Base-by-base conservation (phyloP, 64 coral and sea anemone species). In the Trachythela sp. region DNA sequence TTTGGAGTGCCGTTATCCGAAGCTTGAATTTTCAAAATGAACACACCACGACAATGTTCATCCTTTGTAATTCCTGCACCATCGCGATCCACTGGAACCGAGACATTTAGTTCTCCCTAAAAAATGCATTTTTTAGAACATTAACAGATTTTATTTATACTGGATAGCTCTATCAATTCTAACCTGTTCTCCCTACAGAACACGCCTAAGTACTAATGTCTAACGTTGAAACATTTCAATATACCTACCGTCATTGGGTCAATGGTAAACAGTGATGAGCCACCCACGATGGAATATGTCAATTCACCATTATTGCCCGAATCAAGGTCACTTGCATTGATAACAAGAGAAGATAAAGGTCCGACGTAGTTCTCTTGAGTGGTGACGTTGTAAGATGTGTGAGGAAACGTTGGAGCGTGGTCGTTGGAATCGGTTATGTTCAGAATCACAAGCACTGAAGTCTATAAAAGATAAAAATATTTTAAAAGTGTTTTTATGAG, bases 41-140 rank as follows among this genome's bases (percentile, higher is more conserved):
- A 80, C 26, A 80, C 75, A 80, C 75, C 75, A 80, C 75, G 75
- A 37, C 75, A 80, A 34, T 80, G 13, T 80, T 80, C 20, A 39
- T 80, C 75, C 8, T 37, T 39, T 35, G 4, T 17, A 14, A 37
- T 17, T 9, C 30, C 37, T 0, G 20, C 30, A 80, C 31, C 2
- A 2, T 80, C 75, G 15, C 31, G 37, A 80, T 80, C 75, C 15
- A 80, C 32, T 17, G 27, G 7, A 30, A 80, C 33, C 7, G 75
- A 37, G 8, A 22, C 75, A 39, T 80, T 80, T 15, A 80, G 15
- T 0, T 35, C 75, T 36, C 75, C 75, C 75, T 80, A 34, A 18
- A 64, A 45, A 45, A 45, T 45, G 42, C n/a, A n/a, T n/a, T n/a
- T n/a, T n/a, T n/a, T n/a, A 45, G 42, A 45, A 45, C 42, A 45